Percentiles rank a stretch among this genome's conserved stretches.
phyloP scores from a whole-genome alignment of 2,888 invertebrate genomes.

The Poecilobothrus nobilitatus region DNA sequence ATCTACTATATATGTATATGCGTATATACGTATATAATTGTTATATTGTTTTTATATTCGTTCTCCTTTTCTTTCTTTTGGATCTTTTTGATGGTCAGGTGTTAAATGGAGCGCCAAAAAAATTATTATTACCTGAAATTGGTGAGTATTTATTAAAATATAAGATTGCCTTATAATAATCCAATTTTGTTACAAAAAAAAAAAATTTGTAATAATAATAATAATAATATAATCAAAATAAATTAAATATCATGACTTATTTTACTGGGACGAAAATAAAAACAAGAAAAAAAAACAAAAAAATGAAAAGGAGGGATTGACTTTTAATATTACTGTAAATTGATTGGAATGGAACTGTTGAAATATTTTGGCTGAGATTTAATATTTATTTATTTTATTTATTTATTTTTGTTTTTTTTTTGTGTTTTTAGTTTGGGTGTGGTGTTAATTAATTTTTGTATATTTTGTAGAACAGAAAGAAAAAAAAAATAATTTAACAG shows the following conservation, averaged over 20 bases:
- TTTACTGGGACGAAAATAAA: too few relatives aligned
- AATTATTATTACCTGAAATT: neutral
- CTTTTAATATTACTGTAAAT: neutral
- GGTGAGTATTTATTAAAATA: neutral
- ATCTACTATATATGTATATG: neutral
- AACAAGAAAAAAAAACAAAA: neutral
- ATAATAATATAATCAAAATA: too few relatives aligned
- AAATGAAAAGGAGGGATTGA: neutral
- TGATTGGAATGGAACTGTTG: constrained; percentile 6
- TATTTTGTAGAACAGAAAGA: too few relatives aligned
- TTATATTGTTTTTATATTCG: too few relatives aligned
- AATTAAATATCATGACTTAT: too few relatives aligned
- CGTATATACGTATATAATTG: too few relatives aligned
- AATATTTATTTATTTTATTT: neutral
- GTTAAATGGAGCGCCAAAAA: constrained; percentile 6
- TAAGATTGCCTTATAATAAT: neutral
- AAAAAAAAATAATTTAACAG: too few relatives aligned
- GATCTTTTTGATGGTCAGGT: neutral
- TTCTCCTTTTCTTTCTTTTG: too few relatives aligned
- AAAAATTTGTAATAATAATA: neutral
- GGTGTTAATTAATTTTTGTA: constrained; percentile 4
- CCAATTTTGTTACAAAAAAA: neutral
- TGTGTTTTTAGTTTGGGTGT: neutral
- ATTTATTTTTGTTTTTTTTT: neutral
- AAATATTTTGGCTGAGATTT: neutral